phyloP scores from a whole-genome alignment of 2,113 vertebrate species.

The Crotophaga sulcirostris region DNA sequence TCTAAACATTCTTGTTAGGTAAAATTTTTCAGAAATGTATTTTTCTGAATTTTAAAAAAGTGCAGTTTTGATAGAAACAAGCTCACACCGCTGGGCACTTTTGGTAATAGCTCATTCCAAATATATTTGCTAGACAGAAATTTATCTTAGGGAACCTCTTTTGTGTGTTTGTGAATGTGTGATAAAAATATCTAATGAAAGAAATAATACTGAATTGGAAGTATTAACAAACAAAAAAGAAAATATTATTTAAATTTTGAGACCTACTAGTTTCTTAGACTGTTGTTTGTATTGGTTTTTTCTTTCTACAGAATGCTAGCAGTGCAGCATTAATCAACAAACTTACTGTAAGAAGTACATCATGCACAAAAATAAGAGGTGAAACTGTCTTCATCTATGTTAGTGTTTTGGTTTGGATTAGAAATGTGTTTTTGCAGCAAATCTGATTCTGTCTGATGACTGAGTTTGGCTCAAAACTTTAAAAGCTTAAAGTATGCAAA shows the following conservation, averaged over 20 bases:
- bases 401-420: neutral
- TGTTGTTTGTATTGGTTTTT: neutral
- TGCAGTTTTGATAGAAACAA: neutral
- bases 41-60: neutral
- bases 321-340: neutral
- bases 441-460: neutral
- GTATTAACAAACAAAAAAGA: neutral
- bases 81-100: neutral
- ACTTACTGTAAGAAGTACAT: neutral
- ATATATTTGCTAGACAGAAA: neutral
- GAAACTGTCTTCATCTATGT: neutral
- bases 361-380: neutral
- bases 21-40: neutral
- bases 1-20: neutral
- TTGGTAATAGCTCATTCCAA: neutral
- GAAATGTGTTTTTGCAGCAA: neutral
- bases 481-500: neutral
- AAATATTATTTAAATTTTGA: neutral
- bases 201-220: neutral
- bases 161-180: neutral
- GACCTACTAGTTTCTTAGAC: neutral
- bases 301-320: neutral
- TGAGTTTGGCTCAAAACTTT: neutral
- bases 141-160: neutral
- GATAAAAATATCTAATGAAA: neutral